Evolutionary conservation across 2,113 vertebrate species (phyloP).

Genomic region (Erythrolamprus reginae): DNA sequence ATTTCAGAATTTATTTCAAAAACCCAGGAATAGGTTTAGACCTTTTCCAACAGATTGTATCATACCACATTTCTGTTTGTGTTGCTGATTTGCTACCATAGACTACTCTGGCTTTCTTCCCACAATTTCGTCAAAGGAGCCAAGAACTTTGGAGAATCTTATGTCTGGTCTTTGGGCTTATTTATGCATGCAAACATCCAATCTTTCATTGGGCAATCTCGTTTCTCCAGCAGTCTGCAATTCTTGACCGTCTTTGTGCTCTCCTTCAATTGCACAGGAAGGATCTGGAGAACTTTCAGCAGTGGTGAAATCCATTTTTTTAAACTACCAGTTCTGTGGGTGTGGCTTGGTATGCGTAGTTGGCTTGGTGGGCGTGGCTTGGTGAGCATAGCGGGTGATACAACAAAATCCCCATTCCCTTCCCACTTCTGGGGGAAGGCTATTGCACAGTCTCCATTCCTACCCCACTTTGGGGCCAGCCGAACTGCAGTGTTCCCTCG

Average conservation of each 20-base stretch:
- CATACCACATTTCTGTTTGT: neutral
- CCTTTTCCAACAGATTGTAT: neutral
- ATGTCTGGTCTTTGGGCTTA: neutral
- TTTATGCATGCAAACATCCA: neutral
- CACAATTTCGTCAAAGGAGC: neutral
- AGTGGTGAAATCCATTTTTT: no score
- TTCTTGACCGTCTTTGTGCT: neutral
- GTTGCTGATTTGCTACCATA: neutral
- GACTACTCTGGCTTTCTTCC: neutral
- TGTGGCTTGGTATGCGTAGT: no score
- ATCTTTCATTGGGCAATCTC: neutral
- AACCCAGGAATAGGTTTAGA: neutral
- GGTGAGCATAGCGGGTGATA: no score
- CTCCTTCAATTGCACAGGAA: neutral
- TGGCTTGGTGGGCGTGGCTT: no score
- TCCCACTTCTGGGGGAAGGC: no score
- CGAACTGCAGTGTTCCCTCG: no score
- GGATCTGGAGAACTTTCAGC: neutral
- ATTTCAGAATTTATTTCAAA: neutral
- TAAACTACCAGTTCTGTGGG: no score
- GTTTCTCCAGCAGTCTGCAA: neutral
- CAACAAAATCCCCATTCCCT: no score
- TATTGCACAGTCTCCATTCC: no score
- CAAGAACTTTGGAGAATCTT: neutral
- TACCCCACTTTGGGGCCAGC: no score